Evolutionary conservation across 2,888 invertebrate genomes (phyloP).

Genomic region (Nudaria mundana): DNA sequence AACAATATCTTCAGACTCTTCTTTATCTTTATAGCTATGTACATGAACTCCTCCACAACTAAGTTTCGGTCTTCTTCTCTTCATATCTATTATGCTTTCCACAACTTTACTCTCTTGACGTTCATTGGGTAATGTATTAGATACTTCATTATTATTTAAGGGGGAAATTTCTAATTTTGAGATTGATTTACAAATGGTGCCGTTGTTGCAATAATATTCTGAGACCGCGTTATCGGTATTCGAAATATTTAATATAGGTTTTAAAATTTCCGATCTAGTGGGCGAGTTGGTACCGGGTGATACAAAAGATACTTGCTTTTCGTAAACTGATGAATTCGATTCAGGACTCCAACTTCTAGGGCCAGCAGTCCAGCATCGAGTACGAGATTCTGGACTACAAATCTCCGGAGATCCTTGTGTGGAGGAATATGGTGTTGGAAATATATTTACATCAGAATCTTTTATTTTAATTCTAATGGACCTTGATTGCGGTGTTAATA

Average conservation of each 20-base stretch:
- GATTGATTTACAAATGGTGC: constrained; percentile 18
- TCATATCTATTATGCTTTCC: constrained; percentile 22
- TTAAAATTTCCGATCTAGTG: constrained; percentile 35
- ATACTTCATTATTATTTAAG: constrained; percentile 25
- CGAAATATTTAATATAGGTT: constrained; percentile 34
- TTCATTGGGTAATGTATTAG: constrained; percentile 21
- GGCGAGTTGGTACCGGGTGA: constrained; percentile 9
- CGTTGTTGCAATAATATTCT: constrained; percentile 33
- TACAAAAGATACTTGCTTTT: constrained; percentile 4
- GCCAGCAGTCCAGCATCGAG: constrained; percentile 1
- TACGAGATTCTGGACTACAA: constrained; percentile 11
- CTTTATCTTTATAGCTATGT: constrained; percentile 63
- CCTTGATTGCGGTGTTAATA: constrained; percentile 33
- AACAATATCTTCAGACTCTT: constrained; percentile 60
- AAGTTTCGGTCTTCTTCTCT: constrained; percentile 40
- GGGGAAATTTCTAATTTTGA: constrained; percentile 8
- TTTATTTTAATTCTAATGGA: constrained; percentile 48
- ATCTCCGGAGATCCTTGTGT: neutral
- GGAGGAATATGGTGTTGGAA: constrained; percentile 20
- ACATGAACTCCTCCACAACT: constrained; percentile 60
- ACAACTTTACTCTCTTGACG: constrained; percentile 21
- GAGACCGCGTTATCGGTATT: constrained; percentile 39
- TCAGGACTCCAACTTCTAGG: constrained; percentile 6
- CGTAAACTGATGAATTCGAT: constrained; percentile 1
- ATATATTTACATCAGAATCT: constrained; percentile 41